phyloP scores from a whole-genome alignment of 2,888 invertebrate species.

The Nesidiocoris tenuis region DNA sequence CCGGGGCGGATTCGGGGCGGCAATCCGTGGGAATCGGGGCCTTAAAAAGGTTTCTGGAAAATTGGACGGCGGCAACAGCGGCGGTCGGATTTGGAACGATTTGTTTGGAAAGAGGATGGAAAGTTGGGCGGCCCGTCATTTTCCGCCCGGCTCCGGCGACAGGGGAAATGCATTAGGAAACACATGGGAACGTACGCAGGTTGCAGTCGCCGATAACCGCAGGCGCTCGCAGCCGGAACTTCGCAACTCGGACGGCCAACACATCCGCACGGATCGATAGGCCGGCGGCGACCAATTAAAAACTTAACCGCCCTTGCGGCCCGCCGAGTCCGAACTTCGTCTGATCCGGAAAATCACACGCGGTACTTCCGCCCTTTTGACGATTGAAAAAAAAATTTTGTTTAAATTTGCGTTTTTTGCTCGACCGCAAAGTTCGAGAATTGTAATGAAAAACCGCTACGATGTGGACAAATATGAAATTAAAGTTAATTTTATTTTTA shows the following conservation, averaged over 20 bases:
- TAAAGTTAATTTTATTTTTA: too few relatives aligned
- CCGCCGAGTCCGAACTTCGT: too few relatives aligned
- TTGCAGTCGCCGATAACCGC: slow-evolving; percentile 24
- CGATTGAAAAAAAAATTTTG: too few relatives aligned
- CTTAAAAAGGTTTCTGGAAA: not conserved
- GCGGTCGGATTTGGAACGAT: slow-evolving; percentile 18
- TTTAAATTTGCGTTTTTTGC: too few relatives aligned
- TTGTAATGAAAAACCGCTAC: too few relatives aligned
- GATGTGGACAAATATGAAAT: too few relatives aligned
- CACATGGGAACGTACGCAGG: slow-evolving; percentile 27
- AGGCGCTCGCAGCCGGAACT: slow-evolving; percentile 12
- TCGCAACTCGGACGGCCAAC: slow-evolving; percentile 17
- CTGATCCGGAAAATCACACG: too few relatives aligned
- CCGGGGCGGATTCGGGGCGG: too few relatives aligned
- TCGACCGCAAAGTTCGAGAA: too few relatives aligned
- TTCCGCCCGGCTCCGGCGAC: not conserved
- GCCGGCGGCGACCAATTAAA: not conserved
- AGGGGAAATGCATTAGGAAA: slow-evolving; percentile 25
- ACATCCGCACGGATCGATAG: not conserved
- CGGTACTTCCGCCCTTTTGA: too few relatives aligned
- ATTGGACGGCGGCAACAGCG: not conserved
- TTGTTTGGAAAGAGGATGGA: slow-evolving; percentile 26
- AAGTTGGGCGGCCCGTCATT: not conserved
- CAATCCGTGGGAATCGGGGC: too few relatives aligned
- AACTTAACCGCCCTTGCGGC: too few relatives aligned